Percentiles rank a stretch among this genome's conserved stretches.
These are phyloP conservation scores for Gopherus evgoodei DNA, from an alignment of 2,113 vertebrate genomes.

Conservation along the genomic window DNA sequence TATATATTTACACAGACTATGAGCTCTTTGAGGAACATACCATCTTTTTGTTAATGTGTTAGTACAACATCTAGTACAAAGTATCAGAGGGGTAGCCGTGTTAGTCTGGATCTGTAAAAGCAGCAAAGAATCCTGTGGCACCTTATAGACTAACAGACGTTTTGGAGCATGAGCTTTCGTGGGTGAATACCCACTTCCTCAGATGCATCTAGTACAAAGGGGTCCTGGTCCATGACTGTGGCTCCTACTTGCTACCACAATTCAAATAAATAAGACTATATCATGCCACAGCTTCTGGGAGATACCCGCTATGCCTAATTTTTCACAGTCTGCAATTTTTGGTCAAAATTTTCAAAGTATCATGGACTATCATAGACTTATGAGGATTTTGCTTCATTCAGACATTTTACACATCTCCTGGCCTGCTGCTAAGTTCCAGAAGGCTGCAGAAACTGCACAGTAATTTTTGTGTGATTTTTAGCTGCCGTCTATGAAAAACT, in stretches of 20 bases:
- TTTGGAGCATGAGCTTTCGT: no score
- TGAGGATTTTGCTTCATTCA: neutral
- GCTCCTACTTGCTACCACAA: neutral
- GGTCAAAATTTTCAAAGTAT: neutral
- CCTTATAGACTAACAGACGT: no score
- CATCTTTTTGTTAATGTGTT: neutral
- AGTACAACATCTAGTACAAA: neutral
- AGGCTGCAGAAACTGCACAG: neutral
- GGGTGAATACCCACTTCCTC: no score
- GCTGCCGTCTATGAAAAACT: neutral
- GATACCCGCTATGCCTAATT: neutral
- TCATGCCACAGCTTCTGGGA: neutral
- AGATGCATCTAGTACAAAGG: neutral
- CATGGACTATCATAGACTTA: neutral
- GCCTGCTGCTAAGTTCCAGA: neutral
- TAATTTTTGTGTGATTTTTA: neutral
- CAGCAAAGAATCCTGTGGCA: no score
- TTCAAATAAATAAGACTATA: neutral
- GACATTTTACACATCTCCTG: neutral
- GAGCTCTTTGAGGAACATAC: neutral
- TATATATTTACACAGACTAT: neutral
- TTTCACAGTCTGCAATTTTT: neutral
- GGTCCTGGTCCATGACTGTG: neutral
- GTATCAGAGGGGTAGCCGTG: no score
- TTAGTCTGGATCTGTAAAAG: no score